phyloP scores from a whole-genome alignment of 2,888 invertebrate species.

The Troglohyphantes excavatus region DNA sequence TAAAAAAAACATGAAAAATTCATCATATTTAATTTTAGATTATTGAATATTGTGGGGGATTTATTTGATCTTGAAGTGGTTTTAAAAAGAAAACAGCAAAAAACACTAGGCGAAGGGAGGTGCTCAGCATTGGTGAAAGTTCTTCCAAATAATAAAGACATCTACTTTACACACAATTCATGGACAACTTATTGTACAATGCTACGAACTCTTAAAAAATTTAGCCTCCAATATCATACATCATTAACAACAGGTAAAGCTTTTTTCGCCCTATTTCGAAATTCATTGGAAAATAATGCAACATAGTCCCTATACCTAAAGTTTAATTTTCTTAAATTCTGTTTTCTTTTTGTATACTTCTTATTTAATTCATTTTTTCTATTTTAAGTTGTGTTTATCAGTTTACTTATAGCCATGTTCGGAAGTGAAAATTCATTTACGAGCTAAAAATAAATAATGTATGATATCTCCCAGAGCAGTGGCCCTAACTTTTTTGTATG shows the following conservation, averaged over 20 bases:
- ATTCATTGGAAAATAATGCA: background rate
- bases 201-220: conserved; percentile 92
- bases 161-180: conserved; percentile 91
- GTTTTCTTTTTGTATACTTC: too few species aligned
- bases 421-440: too few species aligned
- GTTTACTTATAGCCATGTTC: too few species aligned
- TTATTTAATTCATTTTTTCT: too few species aligned
- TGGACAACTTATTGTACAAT: conserved; percentile 91
- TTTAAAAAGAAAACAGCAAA: conserved; percentile 79
- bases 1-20: background rate
- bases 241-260: conserved; percentile 82
- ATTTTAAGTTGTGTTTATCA: too few species aligned
- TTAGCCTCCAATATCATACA: conserved; percentile 89
- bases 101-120: conserved; percentile 83
- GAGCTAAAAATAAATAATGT: too few species aligned
- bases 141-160: conserved; percentile 85
- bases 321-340: too few species aligned
- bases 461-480: too few species aligned
- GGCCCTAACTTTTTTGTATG: too few species aligned
- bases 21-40: conserved; percentile 83
- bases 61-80: conserved; percentile 87
- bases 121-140: conserved; percentile 88
- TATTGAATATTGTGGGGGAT: conserved; percentile 90
- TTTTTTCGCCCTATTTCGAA: background rate
- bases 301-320: too few species aligned